A percentile compares a stretch with the other conserved stretches of the same genome.
phyloP scores from a whole-genome alignment of 2,113 vertebrate genomes.

The Eptatretus burgeri region DNA sequence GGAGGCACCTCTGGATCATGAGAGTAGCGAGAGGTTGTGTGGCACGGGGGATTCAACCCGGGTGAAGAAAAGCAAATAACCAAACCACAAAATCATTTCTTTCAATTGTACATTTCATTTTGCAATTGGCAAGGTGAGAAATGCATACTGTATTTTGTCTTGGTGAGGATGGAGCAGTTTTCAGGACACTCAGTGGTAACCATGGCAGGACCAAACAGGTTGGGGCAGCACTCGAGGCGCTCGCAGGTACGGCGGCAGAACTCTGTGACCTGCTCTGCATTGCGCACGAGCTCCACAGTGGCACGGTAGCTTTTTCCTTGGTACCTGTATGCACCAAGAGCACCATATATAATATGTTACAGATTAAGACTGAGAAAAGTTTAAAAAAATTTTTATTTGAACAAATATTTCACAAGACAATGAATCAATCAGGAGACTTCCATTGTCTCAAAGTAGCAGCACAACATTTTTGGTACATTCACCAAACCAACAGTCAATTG shows the following conservation, averaged over 20 bases:
- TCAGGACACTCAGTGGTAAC: slow-evolving; percentile 78
- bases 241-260: slow-evolving; percentile 87
- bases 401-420: too few species aligned
- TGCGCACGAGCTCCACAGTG: slow-evolving; percentile 72
- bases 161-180: slow-evolving; percentile 86
- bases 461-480: too few species aligned
- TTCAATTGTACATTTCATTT: not conserved
- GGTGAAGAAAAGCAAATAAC: too few species aligned
- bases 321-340: slow-evolving; percentile 23
- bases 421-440: too few species aligned
- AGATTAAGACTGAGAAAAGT: too few species aligned
- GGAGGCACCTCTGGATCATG: too few species aligned
- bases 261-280: slow-evolving; percentile 58
- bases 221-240: slow-evolving; percentile 79
- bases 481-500: too few species aligned
- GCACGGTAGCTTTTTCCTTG: slow-evolving; percentile 92
- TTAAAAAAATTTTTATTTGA: too few species aligned
- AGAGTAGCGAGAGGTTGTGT: too few species aligned
- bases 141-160: slow-evolving; percentile 90
- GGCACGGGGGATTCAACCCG: too few species aligned
- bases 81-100: slow-evolving; percentile 10
- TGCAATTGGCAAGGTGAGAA: slow-evolving; percentile 2
- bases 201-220: slow-evolving; percentile 75
- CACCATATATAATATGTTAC: too few species aligned
- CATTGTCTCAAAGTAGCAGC: not conserved